Conservation (phyloP, 2,888 invertebrate genomes). For the Acanthosepion esculentum region DNA sequence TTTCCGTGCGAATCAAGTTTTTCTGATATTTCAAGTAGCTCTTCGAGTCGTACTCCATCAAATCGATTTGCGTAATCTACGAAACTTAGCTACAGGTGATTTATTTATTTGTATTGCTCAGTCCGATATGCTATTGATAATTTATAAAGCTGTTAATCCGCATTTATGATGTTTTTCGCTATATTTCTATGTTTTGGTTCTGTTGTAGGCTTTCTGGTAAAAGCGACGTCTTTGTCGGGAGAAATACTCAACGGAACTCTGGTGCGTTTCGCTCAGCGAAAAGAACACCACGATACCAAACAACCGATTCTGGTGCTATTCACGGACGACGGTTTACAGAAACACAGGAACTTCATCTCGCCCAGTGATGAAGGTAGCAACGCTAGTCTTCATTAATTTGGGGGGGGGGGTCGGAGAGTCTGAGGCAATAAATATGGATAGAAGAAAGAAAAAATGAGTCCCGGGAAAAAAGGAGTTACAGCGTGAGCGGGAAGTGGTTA, state of each 20-base stretch:
- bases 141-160: too few species aligned
- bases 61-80: too few species aligned
- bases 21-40: too few species aligned
- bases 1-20: too few species aligned
- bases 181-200: not conserved
- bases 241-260: constrained; percentile 75
- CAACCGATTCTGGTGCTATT: constrained; percentile 79
- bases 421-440: not conserved
- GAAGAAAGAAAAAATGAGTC: not conserved
- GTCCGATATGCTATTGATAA: not conserved
- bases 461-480: too few species aligned
- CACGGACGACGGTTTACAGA: constrained; percentile 73
- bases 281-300: constrained; percentile 77
- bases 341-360: constrained; percentile 64
- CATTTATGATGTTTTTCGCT: too few species aligned
- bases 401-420: not conserved
- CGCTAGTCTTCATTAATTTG: not conserved
- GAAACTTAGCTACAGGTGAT: too few species aligned
- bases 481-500: not conserved
- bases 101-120: too few species aligned
- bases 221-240: constrained; percentile 77
- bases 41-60: too few species aligned
- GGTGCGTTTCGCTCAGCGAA: constrained; percentile 78
- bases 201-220: constrained; percentile 78
- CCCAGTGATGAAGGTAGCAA: constrained; percentile 66